Evolutionary conservation across 2,797 vertebrate species (phyloP), one percentile per base, ranked within the genome.

Genomic region (Crenuchus spilurus): DNA sequence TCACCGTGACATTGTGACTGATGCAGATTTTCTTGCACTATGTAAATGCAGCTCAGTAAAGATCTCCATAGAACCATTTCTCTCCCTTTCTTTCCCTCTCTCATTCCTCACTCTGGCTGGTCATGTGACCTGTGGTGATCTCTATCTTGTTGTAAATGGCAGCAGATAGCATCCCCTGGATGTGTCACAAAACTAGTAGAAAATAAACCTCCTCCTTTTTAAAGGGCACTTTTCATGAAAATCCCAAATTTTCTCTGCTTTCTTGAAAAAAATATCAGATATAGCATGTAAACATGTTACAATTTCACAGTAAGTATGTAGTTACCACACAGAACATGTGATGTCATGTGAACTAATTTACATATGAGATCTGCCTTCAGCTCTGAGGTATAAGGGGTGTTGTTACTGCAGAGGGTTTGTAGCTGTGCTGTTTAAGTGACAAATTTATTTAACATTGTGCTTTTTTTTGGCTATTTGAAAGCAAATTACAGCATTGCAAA

Each of bases 121-220:
- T 75, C 76, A 73, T 37, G 26, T 77, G 78, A 77, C 42, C 58
- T 48, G 7, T 58, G 76, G 75, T 72, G 71, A 72, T 83, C 58
- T 37, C 51, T 72, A 63, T 72, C 63, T 72, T 18, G 8, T 33
- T n/a, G 41, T 33, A 42, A 75, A 65, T 51, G 11, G 30, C 44
- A 37, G 24, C 3, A 4, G 30, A 75, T 60, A 71, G 52, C 33
- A 55, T 55, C 70, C 71, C 62, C 41, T 67, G 63, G 54, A 61
- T 57, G n/a, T 33, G 42, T 11, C 7, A 48, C 4, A 46, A 20
- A 62, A 4, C 5, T 22, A 37, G 8, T 4, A 33, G 28, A 22
- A 33, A 30, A 48, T 20, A 48, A 31, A 7, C 6, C 6, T 55
- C 28, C 10, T 3, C 9, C 4, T 7, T n/a, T 31, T n/a, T 55